Conservation (phyloP, 1,140 invertebrate genomes). For the Aleiodes sp. region DNA sequence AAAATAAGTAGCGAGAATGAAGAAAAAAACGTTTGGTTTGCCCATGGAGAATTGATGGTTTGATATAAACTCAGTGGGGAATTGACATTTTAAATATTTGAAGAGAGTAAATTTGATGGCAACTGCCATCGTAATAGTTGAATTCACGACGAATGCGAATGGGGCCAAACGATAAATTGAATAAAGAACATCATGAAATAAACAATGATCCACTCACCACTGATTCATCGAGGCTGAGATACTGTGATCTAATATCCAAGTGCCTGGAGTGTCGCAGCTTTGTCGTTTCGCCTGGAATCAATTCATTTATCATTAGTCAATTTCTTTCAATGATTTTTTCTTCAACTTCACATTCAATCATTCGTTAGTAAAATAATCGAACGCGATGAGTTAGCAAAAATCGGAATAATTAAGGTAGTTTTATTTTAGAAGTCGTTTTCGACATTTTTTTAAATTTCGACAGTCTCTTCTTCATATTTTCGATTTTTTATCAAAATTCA, state of each 20-base stretch:
- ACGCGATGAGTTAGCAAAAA: too few relatives aligned
- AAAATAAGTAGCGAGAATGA: too few relatives aligned
- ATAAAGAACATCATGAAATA: conserved; percentile 35
- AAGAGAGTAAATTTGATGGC: not conserved
- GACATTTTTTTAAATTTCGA: too few relatives aligned
- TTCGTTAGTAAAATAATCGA: not conserved
- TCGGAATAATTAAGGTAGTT: too few relatives aligned
- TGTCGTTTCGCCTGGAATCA: conserved; percentile 50
- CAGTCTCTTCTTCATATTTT: too few relatives aligned
- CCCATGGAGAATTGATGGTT: not conserved
- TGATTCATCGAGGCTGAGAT: conserved; percentile 48
- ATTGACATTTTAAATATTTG: conserved; percentile 5
- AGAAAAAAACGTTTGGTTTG: not conserved
- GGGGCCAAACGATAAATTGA: conserved; percentile 36
- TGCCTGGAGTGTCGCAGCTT: conserved; percentile 59
- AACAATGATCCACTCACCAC: conserved; percentile 51
- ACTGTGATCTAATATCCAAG: conserved; percentile 47
- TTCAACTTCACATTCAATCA: not conserved
- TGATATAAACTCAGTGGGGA: not conserved
- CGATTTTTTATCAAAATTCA: too few relatives aligned
- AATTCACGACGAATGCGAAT: not conserved
- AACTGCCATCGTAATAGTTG: not conserved
- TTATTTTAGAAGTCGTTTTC: too few relatives aligned
- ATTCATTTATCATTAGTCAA: conserved; percentile 12
- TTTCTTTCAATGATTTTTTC: not conserved